Conservation (phyloP, 2,113 vertebrate genomes). For the Merops nubicus region DNA sequence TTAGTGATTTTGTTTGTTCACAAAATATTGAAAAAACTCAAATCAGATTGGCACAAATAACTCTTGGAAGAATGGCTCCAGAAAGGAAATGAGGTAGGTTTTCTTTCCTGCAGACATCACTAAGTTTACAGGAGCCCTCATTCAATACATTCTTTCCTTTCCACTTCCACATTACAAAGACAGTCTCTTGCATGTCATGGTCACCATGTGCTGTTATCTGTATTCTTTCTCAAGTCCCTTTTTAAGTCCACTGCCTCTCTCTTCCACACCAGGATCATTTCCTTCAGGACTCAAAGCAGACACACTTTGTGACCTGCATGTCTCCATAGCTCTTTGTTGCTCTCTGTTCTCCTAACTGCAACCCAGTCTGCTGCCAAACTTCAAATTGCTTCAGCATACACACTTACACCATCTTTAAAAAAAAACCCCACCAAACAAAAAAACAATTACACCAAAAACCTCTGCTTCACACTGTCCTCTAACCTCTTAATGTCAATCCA, state of each 20-base stretch:
- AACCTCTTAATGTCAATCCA: not conserved
- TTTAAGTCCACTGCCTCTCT: not conserved
- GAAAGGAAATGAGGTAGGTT: not conserved
- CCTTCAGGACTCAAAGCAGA: not conserved
- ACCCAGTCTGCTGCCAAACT: not conserved
- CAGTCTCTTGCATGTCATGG: accelerated
- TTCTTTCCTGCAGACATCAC: not conserved
- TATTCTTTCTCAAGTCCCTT: not conserved
- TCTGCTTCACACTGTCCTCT: not conserved
- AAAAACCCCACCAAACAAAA: not conserved
- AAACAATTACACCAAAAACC: not conserved
- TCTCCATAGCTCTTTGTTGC: not conserved
- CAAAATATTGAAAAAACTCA: not conserved
- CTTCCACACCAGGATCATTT: not conserved
- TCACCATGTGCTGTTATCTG: not conserved
- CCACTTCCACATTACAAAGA: accelerated
- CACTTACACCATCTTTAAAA: not conserved
- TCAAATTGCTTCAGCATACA: not conserved
- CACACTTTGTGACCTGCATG: accelerated
- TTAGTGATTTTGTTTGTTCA: not conserved
- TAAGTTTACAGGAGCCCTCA: accelerated
- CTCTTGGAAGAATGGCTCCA: not conserved
- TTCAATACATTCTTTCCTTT: accelerated
- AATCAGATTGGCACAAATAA: not conserved
- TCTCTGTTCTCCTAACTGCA: not conserved